Evolutionary conservation across 2,797 vertebrate genomes (phyloP), one percentile per base, ranked within the genome.

Genomic region (Sebastes nivosus): DNA sequence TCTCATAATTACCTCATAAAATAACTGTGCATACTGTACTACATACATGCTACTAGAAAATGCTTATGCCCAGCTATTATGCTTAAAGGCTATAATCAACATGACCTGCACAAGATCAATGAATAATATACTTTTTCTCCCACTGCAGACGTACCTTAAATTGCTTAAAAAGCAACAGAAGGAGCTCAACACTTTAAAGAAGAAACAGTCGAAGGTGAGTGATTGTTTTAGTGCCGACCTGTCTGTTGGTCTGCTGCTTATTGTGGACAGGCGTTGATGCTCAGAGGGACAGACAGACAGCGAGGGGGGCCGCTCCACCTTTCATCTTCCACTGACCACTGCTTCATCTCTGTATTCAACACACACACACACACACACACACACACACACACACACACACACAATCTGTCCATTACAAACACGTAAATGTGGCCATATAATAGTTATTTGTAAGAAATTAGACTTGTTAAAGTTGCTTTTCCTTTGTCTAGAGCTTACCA

Each of bases 111-210:
- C n/a, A 32, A 55, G 4, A 54, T 52, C 20, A 67, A 54, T 46
- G 30, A 18, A 18, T 20, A 46, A 29, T 11, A 4, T 34, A 1
- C n/a, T 36, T 74, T 36, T 13, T 87, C 50, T 89, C 54, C 52
- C 71, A 32, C 88, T 65, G 85, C 90, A 99, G 99, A 97, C 97
- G 50, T 99, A 97, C 80, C 93, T 99, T 84, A 99, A 99, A 83
- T 94, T 98, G 89, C 94, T 97, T 81, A 99, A 99, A 96, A 99
- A 99, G 83, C 99, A 99, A 66, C 98, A 99, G 92, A 99, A 99
- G 86, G 98, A 99, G 75, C 91, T 99, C 79, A 97, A 88, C 90
- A 65, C 96, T 88, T 94, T 99, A 90, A 99, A 99, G 96, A 99
- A 99, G 95, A 99, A 97, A 64, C 98, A 99, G 65, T 94, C 95